These are phyloP conservation scores for Meles meles DNA, from an alignment of 2,113 vertebrate genomes.

Conservation along the genomic window DNA sequence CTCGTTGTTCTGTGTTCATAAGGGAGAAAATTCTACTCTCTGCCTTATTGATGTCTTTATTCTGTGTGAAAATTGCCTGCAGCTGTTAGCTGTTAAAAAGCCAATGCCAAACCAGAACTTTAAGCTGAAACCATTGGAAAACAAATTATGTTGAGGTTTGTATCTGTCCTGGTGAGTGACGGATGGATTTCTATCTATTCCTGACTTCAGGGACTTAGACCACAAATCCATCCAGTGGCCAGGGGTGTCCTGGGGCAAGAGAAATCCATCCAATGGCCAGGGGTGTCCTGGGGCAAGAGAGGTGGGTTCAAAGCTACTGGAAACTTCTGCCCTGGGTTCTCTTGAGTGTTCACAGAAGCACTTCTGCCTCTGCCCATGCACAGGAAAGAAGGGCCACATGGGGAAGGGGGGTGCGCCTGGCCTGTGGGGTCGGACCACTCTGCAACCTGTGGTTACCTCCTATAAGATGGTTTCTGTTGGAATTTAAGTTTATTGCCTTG, in stretches of 20 bases:
- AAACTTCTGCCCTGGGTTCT: not conserved
- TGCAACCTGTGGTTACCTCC: not conserved
- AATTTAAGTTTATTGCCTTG: constrained; percentile 1
- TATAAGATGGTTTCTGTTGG: not conserved
- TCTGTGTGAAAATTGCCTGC: constrained; percentile 70
- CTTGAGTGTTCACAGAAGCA: not conserved
- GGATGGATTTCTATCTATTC: constrained; percentile 67
- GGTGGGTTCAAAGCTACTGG: not conserved
- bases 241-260: not conserved
- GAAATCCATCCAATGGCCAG: constrained; percentile 21
- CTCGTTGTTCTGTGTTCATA: constrained; percentile 34
- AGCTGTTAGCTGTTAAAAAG: constrained; percentile 71
- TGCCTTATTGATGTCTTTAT: constrained; percentile 68
- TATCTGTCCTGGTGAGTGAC: constrained; percentile 67
- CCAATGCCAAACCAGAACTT: constrained; percentile 65
- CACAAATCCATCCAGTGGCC: constrained; percentile 43
- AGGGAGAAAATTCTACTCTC: constrained; percentile 44
- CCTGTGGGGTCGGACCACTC: not conserved
- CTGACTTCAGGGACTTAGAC: constrained; percentile 57
- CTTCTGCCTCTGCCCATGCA: not conserved
- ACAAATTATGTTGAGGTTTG: constrained; percentile 75
- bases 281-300: not conserved
- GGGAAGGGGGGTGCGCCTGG: not conserved
- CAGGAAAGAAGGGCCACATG: not conserved
- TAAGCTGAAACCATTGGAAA: constrained; percentile 71